A percentile compares a stretch with the other conserved stretches of the same genome.
These are phyloP conservation scores for Podiceps cristatus DNA, from an alignment of 2,113 vertebrate genomes.

Conservation along the genomic window DNA sequence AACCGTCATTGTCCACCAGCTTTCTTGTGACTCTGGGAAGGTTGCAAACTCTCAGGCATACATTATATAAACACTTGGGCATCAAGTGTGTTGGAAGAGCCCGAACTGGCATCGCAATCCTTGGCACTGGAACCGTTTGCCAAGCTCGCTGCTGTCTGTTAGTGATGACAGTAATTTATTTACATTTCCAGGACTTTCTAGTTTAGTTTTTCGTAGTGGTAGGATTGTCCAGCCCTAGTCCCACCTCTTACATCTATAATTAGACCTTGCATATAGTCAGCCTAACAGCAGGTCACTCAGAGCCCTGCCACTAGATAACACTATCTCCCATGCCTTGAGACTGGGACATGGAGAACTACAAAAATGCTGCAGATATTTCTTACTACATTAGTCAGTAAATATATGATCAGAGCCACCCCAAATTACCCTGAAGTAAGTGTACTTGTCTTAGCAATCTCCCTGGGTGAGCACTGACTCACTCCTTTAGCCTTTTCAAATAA, in stretches of 20 bases:
- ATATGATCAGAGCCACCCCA: neutral
- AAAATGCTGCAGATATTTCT: neutral
- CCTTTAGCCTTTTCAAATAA: neutral
- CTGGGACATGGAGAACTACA: neutral
- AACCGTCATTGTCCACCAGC: neutral
- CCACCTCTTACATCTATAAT: neutral
- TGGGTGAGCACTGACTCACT: neutral
- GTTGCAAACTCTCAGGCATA: neutral
- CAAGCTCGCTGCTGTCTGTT: neutral
- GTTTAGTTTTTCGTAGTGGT: neutral
- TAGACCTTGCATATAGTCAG: neutral
- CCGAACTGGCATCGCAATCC: neutral
- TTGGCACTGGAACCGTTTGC: neutral
- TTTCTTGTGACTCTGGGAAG: neutral
- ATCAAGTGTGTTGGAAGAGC: neutral
- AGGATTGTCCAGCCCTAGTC: neutral
- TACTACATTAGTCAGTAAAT: neutral
- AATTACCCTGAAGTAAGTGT: neutral
- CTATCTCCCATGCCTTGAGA: neutral
- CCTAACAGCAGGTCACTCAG: neutral
- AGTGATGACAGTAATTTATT: neutral
- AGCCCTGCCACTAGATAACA: neutral
- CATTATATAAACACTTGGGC: accelerated
- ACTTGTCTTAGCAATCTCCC: neutral
- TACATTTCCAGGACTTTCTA: neutral